Base-by-base conservation (phyloP, 1,140 invertebrate genomes). In the Leptoteleia sp. region DNA sequence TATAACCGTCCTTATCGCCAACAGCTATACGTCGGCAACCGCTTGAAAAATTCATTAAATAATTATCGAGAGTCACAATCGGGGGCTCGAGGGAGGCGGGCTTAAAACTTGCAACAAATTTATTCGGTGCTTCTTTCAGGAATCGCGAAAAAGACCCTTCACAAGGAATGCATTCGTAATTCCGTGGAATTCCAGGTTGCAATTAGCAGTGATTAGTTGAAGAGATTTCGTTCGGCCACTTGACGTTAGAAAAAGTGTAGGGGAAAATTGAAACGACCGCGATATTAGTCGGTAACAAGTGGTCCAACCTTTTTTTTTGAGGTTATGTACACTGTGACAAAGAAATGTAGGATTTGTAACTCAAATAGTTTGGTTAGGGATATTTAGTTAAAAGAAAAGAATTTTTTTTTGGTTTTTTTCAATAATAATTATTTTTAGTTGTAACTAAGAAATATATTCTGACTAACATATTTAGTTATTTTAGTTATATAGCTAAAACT, bases 21-120 rank as follows among this genome's bases (percentile, higher is more conserved):
- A 62, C 50, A 61, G 43, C 54, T 43, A 59, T 55, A 22, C 48
- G 65, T 70, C 52, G 75, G 59, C 57, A 15, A 57, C 9, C 11
- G 42, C 54, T 71, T 76, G 57, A 71, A 77, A 79, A 75, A 77
- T 71, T 75, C 64, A 79, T 79, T 71, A 70, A 68, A 65, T 65
- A 47, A 59, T 70, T 70, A 43, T 48, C 25, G 45, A 59, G 54
- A 64, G 45, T 42, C 61, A 75, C 42, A 45, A 65, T 65, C 27
- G 25, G 9, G 29, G 43, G 37, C 52, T 54, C 61, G 43, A 61
- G 54, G 47, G 13, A 40, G 43, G 54, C 52, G 47, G 13, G 35
- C 17, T 48, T 42, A 55, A 61, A 67, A 61, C 72, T 65, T 54
- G 52, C 62, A 47, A 61, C 64, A 29, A 68, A 54, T 68, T 54